These are phyloP conservation scores for Boulengerochromis microlepis DNA, from an alignment of 2,113 vertebrate species.

Conservation along the genomic window DNA sequence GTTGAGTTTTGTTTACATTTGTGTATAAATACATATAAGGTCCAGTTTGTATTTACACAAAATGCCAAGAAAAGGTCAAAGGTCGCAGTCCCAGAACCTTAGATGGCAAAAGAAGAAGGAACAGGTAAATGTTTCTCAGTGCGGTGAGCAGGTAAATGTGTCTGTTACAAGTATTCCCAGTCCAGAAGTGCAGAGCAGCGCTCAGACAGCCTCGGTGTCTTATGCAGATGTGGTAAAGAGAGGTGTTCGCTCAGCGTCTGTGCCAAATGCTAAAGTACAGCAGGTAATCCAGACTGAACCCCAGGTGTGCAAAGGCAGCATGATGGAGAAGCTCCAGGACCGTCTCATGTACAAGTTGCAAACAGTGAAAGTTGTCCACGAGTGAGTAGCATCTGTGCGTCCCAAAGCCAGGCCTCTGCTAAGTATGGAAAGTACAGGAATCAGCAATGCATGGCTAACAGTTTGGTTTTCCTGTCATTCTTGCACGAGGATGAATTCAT, in stretches of 20 bases:
- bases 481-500: accelerated
- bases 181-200: accelerated
- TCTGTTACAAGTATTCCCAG: accelerated
- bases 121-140: accelerated
- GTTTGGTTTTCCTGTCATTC: too few relatives aligned
- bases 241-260: accelerated
- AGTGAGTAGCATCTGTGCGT: accelerated
- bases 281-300: accelerated
- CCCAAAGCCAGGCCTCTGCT: accelerated
- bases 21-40: accelerated
- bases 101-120: accelerated
- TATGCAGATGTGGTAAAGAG: too few relatives aligned
- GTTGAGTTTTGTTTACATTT: accelerated
- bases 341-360: accelerated
- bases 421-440: accelerated
- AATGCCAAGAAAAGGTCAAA: accelerated
- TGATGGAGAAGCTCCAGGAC: accelerated
- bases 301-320: accelerated
- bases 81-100: accelerated
- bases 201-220: accelerated
- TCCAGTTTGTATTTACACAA: accelerated
- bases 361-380: accelerated
- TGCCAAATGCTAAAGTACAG: accelerated
- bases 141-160: accelerated
- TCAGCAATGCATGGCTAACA: accelerated